Conservation (phyloP, 2,797 vertebrate genomes). For the Sus cebifrons region DNA sequence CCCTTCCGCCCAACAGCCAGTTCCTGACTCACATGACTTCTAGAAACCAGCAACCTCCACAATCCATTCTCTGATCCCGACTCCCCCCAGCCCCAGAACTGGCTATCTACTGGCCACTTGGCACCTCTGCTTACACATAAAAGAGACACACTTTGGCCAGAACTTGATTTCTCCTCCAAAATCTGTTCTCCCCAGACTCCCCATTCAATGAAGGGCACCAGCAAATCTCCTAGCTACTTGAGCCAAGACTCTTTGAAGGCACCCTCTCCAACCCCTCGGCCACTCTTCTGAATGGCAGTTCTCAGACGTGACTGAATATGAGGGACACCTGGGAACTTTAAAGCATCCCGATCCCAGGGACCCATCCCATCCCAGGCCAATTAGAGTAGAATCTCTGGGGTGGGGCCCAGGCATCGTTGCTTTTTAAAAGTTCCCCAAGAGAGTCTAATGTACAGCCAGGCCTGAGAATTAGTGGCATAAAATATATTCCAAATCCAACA, state of each 20-base stretch:
- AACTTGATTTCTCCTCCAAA: constrained; percentile 18
- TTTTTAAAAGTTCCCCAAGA: constrained; percentile 23
- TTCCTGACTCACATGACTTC: neutral
- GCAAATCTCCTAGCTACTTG: neutral
- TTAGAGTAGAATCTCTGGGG: neutral
- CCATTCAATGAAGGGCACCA: neutral
- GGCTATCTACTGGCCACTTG: neutral
- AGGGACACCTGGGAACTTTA: neutral
- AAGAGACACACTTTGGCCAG: neutral
- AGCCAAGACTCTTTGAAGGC: neutral
- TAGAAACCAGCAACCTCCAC: neutral
- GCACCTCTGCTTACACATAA: neutral
- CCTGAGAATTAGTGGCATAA: neutral
- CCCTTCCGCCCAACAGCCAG: neutral
- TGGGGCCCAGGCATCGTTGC: neutral
- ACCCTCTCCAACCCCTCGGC: neutral
- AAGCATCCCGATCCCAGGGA: neutral
- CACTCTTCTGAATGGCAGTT: neutral
- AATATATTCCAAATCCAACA: neutral
- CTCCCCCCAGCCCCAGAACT: neutral
- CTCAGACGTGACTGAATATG: neutral
- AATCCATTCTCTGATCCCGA: neutral
- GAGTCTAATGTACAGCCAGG: neutral
- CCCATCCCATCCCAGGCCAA: neutral
- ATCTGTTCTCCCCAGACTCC: neutral